These are phyloP conservation scores for Triplophysa siluroides DNA, from an alignment of 2,113 vertebrate genomes.

Conservation along the genomic window DNA sequence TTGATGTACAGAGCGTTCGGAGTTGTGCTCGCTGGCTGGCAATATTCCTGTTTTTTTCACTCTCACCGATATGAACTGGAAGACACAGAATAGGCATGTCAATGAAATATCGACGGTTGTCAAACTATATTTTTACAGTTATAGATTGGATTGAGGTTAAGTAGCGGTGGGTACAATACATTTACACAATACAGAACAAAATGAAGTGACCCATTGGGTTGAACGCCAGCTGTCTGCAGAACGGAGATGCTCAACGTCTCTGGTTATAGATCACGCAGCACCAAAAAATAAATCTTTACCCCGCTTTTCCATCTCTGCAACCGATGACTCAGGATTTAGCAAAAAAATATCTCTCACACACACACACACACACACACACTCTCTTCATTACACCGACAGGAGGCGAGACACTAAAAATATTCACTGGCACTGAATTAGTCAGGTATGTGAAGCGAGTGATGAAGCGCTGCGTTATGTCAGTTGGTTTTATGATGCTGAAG, in stretches of 20 bases:
- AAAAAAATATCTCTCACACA: too few species aligned
- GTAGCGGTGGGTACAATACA: neutral
- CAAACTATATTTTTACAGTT: neutral
- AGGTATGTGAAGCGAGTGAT: neutral
- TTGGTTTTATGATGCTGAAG: neutral
- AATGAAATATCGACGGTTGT: conserved; percentile 20
- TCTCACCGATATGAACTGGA: neutral
- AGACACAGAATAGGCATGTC: conserved; percentile 6
- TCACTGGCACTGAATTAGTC: neutral
- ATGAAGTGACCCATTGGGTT: neutral
- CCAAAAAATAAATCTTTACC: neutral
- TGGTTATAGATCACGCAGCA: neutral
- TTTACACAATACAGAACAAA: too few species aligned
- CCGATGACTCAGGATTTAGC: neutral
- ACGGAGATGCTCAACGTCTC: neutral
- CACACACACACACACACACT: too few species aligned
- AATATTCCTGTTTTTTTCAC: neutral
- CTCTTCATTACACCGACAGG: conserved; percentile 1
- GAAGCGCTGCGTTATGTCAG: neutral
- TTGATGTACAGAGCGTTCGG: conserved; percentile 7
- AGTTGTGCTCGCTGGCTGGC: neutral
- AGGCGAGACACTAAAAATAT: neutral
- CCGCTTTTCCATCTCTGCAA: neutral
- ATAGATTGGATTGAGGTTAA: neutral
- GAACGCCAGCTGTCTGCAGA: neutral